phyloP scores from a whole-genome alignment of 2,113 vertebrate genomes.

The Lepisosteus oculatus region DNA sequence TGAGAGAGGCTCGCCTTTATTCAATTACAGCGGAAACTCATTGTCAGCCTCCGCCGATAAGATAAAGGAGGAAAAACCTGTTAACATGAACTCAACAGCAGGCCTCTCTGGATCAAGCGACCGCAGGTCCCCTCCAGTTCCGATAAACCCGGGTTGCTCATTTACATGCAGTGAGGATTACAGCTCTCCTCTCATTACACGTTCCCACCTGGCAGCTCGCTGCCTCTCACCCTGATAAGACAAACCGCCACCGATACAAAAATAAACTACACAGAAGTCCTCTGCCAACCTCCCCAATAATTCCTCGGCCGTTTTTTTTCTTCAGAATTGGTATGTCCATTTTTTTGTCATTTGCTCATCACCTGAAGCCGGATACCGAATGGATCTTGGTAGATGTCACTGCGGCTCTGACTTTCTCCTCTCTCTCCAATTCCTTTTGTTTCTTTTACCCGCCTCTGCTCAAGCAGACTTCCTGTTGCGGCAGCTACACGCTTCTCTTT shows the following conservation, averaged over 20 bases:
- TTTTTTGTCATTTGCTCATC: too few relatives aligned
- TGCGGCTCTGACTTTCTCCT: too few relatives aligned
- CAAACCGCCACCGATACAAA: background rate
- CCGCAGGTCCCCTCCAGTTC: slow-evolving; percentile 13
- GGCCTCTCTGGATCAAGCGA: slow-evolving; percentile 21
- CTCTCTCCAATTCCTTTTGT: background rate
- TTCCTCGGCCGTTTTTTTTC: too few relatives aligned
- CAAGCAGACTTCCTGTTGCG: background rate
- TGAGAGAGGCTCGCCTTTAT: slow-evolving; percentile 30
- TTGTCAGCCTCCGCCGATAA: slow-evolving; percentile 35
- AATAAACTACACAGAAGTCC: background rate
- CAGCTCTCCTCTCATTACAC: slow-evolving; percentile 10
- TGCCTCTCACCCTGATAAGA: slow-evolving; percentile 8
- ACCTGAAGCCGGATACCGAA: too few relatives aligned
- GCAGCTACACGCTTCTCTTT: too few relatives aligned
- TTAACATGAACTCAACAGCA: slow-evolving; percentile 30
- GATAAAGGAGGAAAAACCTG: slow-evolving; percentile 33
- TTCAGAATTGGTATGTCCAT: too few relatives aligned
- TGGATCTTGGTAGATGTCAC: too few relatives aligned
- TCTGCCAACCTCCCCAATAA: background rate
- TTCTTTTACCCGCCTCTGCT: background rate
- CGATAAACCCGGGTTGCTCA: slow-evolving; percentile 25
- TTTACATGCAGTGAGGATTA: slow-evolving; percentile 8
- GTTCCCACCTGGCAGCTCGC: slow-evolving; percentile 4
- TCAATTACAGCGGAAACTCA: slow-evolving; percentile 34